These are phyloP conservation scores for Campoplex capitator DNA, from an alignment of 2,888 invertebrate species.

Conservation along the genomic window DNA sequence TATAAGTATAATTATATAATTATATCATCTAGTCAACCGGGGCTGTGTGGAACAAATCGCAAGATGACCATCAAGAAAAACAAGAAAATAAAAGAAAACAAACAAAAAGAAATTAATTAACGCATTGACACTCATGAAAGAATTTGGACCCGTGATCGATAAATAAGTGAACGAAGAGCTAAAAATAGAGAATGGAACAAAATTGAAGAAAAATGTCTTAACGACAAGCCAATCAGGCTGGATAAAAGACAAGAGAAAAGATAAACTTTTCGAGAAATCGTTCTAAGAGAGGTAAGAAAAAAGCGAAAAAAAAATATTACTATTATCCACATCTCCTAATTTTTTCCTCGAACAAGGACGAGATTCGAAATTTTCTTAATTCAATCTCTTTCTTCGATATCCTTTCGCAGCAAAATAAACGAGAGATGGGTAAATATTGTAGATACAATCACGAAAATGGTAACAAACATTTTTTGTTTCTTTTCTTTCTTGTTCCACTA, in stretches of 20 bases:
- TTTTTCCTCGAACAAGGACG: neutral
- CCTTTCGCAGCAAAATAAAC: neutral
- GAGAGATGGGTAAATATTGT: conserved; percentile 7
- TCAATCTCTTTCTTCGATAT: neutral
- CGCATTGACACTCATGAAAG: conserved; percentile 54
- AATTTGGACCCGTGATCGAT: conserved; percentile 47
- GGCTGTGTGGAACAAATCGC: conserved; percentile 21
- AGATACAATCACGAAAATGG: conserved; percentile 55
- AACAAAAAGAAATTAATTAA: conserved; percentile 32
- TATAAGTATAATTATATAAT: conserved; percentile 27
- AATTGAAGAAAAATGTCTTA: conserved; percentile 10
- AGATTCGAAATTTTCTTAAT: conserved; percentile 36
- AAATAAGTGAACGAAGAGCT: conserved; percentile 20
- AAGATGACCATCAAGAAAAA: conserved; percentile 50
- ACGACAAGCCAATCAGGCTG: conserved; percentile 92
- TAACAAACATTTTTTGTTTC: neutral
- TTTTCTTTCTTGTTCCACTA: conserved; percentile 18
- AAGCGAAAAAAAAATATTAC: conserved; percentile 36
- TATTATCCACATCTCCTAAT: conserved; percentile 17
- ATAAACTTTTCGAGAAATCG: conserved; percentile 72
- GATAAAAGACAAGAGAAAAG: conserved; percentile 89
- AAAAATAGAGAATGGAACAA: neutral
- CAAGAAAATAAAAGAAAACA: conserved; percentile 10
- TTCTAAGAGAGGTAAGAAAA: conserved; percentile 55
- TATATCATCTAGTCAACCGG: conserved; percentile 61